A percentile compares a stretch with the other conserved stretches of the same genome.
Conservation (phyloP, 2,113 vertebrate species). For the Sander vitreus region DNA sequence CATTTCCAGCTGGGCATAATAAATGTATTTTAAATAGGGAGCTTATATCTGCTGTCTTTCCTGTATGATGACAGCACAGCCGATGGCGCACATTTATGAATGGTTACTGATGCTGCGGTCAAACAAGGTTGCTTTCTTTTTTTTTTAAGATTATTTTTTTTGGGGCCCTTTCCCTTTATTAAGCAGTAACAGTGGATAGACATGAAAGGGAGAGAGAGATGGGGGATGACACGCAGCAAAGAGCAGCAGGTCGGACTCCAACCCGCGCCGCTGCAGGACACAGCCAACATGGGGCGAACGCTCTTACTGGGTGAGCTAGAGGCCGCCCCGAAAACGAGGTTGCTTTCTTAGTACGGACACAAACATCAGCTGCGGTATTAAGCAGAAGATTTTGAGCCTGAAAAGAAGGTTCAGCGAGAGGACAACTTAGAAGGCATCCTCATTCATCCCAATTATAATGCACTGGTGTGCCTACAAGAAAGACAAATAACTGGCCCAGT, state of each 20-base stretch:
- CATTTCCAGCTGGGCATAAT: slow-evolving; percentile 49
- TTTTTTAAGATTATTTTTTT: no score
- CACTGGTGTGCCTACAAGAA: background rate
- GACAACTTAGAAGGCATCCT: background rate
- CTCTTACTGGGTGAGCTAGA: no score
- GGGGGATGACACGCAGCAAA: no score
- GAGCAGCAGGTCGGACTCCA: no score
- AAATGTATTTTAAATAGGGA: slow-evolving; percentile 24
- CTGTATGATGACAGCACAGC: slow-evolving; percentile 30
- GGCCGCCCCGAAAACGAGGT: background rate
- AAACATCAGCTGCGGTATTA: slow-evolving; percentile 8
- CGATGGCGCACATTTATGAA: slow-evolving; percentile 21
- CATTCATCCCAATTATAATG: background rate
- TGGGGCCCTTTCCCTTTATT: no score
- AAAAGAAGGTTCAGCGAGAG: slow-evolving; percentile 13
- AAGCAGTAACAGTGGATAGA: no score
- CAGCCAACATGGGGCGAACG: no score
- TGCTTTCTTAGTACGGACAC: slow-evolving; percentile 1
- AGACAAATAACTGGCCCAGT: background rate
- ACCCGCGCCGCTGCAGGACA: no score
- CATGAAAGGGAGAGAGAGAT: no score
- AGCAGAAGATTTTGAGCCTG: background rate
- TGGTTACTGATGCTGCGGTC: slow-evolving; percentile 42
- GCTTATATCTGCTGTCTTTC: slow-evolving; percentile 36
- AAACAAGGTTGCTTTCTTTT: slow-evolving; percentile 11